Percentiles rank a stretch among this genome's conserved stretches.
phyloP scores from a whole-genome alignment of 1,140 invertebrate species.

The Bicyclus anynana region DNA sequence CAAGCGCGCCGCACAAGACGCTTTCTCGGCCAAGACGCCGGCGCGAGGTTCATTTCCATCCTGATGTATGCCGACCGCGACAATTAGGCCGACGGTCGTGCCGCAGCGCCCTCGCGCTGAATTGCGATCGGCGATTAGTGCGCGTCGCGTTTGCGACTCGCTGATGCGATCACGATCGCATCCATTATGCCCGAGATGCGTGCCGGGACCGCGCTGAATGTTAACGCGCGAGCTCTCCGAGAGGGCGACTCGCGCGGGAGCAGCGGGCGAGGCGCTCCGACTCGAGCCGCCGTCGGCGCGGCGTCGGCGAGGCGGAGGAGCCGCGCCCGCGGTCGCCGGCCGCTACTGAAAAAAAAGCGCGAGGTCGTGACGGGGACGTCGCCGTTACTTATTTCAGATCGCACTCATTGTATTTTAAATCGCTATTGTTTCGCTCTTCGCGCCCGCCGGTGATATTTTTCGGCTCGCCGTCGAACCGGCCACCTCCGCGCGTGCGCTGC shows the following conservation, averaged over 20 bases:
- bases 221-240: conserved; percentile 28
- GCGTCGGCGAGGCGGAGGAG: no score
- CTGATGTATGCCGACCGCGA: conserved; percentile 67
- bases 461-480: conserved; percentile 7
- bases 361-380: conserved; percentile 67
- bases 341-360: conserved; percentile 68
- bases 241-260: conserved; percentile 26
- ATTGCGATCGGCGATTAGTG: conserved; percentile 52
- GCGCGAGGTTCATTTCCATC: conserved; percentile 56
- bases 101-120: conserved; percentile 35
- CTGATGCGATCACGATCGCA: conserved; percentile 56
- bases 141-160: conserved; percentile 34
- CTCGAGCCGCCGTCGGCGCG: conserved; percentile 21
- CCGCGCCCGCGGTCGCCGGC: conserved; percentile 33
- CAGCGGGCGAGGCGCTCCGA: conserved; percentile 26
- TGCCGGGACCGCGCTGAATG: conserved; percentile 18
- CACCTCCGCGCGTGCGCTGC: not conserved
- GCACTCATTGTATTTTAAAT: conserved; percentile 73
- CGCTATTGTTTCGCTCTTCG: conserved; percentile 69
- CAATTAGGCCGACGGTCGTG: conserved; percentile 63
- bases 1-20: not conserved
- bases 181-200: conserved; percentile 39
- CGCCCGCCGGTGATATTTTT: conserved; percentile 42
- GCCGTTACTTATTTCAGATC: conserved; percentile 63
- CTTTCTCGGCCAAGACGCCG: conserved; percentile 18